Base-by-base conservation (phyloP, 2,888 invertebrate species). In the Stenodera caucasica region DNA sequence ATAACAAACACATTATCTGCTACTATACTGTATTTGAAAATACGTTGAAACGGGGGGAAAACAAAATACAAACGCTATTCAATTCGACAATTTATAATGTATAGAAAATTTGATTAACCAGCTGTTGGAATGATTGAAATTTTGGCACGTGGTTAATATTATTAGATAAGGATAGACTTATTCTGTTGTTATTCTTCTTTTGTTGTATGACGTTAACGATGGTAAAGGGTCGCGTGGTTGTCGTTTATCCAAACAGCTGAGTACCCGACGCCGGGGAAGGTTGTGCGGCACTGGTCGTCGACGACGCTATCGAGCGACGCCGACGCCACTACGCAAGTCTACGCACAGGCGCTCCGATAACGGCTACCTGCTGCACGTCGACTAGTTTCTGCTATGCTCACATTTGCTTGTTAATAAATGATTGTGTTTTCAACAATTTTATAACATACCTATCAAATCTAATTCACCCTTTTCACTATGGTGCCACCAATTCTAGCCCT, bases 211-310 rank as follows among this genome's bases (percentile, higher is more conserved):
- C 45, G 45, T 23, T 45, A 18, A 23, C 26, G 51, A 51, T 35
- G 55, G 52, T 59, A 52, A 55, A 57, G 62, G 69, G 68, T 69
- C 70, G 70, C 70, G 72, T 70, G 70, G 61, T 67, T 49, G 65
- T 64, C 60, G 68, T 68, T 65, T 68, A 68, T 66, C 66, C 64
- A 61, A 74, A 72, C 74, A 74, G 76, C 74, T 77, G 77, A 75
- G 78, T 73, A 78, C 78, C 77, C 77, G 77, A 76, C 79, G 76
- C 78, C 75, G 75, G 74, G 78, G 75, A 73, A 75, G 77, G 74
- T 78, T 78, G 78, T 79, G 78, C 78, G 78, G 78, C 79, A 80
- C 80, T 80, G 78, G 69, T 70, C 66, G 72, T 70, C 76, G 77
- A 70, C 74, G 77, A 70, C 73, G 77, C 77, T 80, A 79, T 79